Percentiles rank a stretch among this genome's conserved stretches.
phyloP scores from a whole-genome alignment of 2,888 invertebrate genomes.

The Phengaris arion region DNA sequence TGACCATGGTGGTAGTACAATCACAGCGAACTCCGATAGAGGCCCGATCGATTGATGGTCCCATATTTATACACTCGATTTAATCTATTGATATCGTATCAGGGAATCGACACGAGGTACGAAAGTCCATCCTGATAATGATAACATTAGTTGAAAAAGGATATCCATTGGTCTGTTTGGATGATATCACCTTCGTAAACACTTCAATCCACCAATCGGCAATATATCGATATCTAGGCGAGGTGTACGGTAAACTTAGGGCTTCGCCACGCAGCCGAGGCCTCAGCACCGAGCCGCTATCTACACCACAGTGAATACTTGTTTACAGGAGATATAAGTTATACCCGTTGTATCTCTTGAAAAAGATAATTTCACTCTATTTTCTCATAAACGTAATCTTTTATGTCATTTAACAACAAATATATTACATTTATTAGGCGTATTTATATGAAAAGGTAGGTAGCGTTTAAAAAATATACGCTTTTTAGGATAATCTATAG shows the following conservation, averaged over 20 bases:
- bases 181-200: constrained; percentile 70
- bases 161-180: constrained; percentile 72
- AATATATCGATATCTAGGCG: constrained; percentile 61
- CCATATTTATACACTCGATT: constrained; percentile 78
- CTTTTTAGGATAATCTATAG: too few species aligned
- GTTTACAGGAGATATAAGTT: constrained; percentile 74
- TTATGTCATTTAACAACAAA: constrained; percentile 1
- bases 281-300: constrained; percentile 57
- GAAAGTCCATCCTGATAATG: constrained; percentile 73
- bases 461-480: too few species aligned
- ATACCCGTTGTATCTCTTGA: constrained; percentile 67
- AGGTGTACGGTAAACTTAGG: constrained; percentile 39
- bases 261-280: constrained; percentile 46
- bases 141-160: constrained; percentile 68
- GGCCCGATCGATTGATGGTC: constrained; percentile 78
- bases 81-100: constrained; percentile 77
- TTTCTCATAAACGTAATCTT: constrained; percentile 42
- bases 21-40: constrained; percentile 74
- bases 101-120: constrained; percentile 68
- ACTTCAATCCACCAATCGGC: constrained; percentile 73
- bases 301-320: constrained; percentile 60
- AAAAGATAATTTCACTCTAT: constrained; percentile 57
- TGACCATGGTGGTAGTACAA: constrained; percentile 47
- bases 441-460: too few species aligned
- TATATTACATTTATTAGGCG: too few species aligned